Evolutionary conservation across 2,113 vertebrate genomes (phyloP).

Genomic region (Struthio camelus): DNA sequence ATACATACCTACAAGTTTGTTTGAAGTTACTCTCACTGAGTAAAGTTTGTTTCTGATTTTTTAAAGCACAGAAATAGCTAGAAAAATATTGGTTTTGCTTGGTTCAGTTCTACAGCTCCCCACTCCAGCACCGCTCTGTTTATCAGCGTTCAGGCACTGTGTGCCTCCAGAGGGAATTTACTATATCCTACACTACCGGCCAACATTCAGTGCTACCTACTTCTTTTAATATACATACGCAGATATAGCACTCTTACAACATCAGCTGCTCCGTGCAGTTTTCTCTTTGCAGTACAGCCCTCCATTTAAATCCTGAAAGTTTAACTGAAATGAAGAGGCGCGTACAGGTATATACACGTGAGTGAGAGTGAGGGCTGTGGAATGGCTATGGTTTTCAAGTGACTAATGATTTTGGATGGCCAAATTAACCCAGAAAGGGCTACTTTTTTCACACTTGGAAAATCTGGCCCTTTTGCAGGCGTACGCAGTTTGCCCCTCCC

Average conservation of each 20-base stretch:
- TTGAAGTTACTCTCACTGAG: not conserved
- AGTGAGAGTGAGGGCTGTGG: not conserved
- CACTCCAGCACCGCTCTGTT: not conserved
- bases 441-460: not conserved
- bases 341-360: rapidly evolving
- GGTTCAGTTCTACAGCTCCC: not conserved
- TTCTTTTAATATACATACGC: not conserved
- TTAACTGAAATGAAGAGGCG: not conserved
- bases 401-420: not conserved
- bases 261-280: rapidly evolving
- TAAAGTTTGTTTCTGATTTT: not conserved
- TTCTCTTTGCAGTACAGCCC: not conserved
- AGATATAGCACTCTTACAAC: not conserved
- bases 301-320: not conserved
- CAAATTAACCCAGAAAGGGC: not conserved
- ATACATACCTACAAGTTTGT: not conserved
- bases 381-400: not conserved
- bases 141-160: not conserved
- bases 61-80: not conserved
- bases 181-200: not conserved
- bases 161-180: not conserved
- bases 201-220: not conserved
- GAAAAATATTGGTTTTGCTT: not conserved
- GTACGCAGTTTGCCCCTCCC: not conserved
- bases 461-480: not conserved